A percentile compares a stretch with the other conserved stretches of the same genome.
These are phyloP conservation scores for Chaetura pelagica DNA, from an alignment of 2,113 vertebrate species.

Conservation along the genomic window DNA sequence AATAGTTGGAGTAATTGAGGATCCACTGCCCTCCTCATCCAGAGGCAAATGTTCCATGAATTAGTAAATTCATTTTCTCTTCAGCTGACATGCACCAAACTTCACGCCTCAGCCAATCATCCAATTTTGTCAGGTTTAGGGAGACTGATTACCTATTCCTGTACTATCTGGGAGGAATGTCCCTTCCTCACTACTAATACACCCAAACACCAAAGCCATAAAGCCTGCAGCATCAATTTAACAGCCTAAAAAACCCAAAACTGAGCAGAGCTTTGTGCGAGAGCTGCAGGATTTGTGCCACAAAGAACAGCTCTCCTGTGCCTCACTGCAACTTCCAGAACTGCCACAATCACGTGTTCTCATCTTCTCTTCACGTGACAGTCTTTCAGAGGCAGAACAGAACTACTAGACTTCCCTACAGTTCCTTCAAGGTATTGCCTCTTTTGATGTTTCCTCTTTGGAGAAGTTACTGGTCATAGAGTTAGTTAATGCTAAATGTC, in stretches of 20 bases:
- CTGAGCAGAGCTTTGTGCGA: background rate
- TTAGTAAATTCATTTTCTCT: background rate
- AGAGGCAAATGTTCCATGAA: background rate
- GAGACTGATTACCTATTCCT: background rate
- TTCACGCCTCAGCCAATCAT: background rate
- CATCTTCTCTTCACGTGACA: background rate
- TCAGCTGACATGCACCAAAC: background rate
- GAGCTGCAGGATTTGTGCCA: background rate
- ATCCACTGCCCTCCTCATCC: background rate
- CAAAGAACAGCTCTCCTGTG: background rate
- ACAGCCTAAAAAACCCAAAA: background rate
- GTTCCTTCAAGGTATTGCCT: background rate
- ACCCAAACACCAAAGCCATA: background rate
- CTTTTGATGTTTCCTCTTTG: background rate
- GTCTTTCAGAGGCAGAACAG: background rate
- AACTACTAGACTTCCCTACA: background rate
- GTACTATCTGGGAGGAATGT: background rate
- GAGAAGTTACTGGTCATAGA: background rate
- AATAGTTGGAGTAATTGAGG: background rate
- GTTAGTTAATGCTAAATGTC: background rate
- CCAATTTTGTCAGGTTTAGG: background rate
- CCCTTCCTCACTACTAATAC: background rate
- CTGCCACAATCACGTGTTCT: background rate
- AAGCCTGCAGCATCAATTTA: background rate
- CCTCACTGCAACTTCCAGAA: background rate